phyloP scores from a whole-genome alignment of 2,797 vertebrate genomes.

The Girardinus metallicus region DNA sequence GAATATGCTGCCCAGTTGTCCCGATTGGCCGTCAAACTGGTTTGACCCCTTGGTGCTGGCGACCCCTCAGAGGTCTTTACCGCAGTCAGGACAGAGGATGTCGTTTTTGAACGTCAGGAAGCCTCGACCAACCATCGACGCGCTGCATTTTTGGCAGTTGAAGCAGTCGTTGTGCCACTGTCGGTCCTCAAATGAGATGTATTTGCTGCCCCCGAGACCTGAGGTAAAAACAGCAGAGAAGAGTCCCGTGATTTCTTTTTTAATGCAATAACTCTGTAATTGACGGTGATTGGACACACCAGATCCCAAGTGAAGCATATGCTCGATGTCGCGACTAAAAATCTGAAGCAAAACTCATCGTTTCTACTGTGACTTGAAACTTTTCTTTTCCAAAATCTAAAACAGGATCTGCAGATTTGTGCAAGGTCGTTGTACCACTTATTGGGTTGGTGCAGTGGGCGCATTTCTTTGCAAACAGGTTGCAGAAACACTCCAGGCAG shows the following conservation, averaged over 20 bases:
- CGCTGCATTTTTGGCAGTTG: slow-evolving; percentile 91
- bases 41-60: not conserved
- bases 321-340: not conserved
- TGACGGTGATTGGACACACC: slow-evolving; percentile 32
- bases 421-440: slow-evolving; percentile 81
- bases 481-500: slow-evolving; percentile 94
- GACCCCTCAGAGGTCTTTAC: slow-evolving; percentile 86
- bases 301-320: slow-evolving; percentile 24
- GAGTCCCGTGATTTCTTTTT: slow-evolving; percentile 45
- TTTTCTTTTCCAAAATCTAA: not conserved
- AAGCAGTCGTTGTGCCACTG: slow-evolving; percentile 98
- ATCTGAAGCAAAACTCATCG: not conserved
- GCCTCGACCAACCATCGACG: slow-evolving; percentile 92
- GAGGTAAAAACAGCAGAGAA: slow-evolving; percentile 22
- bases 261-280: slow-evolving; percentile 60
- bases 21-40: not conserved
- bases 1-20: not conserved
- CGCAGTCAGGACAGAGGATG: slow-evolving; percentile 92
- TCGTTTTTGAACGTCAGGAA: slow-evolving; percentile 93
- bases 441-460: slow-evolving; percentile 89
- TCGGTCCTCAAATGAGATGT: slow-evolving; percentile 96
- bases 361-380: not conserved
- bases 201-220: slow-evolving; percentile 95
- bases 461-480: slow-evolving; percentile 93
- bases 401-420: not conserved